A percentile compares a stretch with the other conserved stretches of the same genome.
Conservation (phyloP, 1,140 invertebrate genomes). For the Hypsibius dujardini region DNA sequence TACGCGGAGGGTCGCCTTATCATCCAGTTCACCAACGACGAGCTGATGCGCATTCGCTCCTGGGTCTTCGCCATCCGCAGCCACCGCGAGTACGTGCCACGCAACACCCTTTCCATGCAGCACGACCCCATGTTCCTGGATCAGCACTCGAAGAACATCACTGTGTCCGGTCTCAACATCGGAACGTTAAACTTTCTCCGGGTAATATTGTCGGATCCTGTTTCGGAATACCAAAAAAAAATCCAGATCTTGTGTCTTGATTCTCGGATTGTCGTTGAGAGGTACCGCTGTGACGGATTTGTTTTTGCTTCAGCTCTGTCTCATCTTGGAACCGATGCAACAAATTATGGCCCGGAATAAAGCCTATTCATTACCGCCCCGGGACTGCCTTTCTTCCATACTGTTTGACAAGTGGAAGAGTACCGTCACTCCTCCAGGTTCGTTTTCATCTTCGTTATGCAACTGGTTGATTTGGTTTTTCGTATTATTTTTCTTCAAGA, state of each 20-base stretch:
- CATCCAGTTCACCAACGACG: slow-evolving; percentile 93
- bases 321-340: slow-evolving; percentile 97
- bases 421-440: slow-evolving; percentile 54
- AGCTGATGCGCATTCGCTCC: slow-evolving; percentile 93
- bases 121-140: slow-evolving; percentile 75
- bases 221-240: no score
- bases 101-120: slow-evolving; percentile 39
- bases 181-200: slow-evolving; percentile 87
- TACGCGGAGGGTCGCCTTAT: slow-evolving; percentile 89
- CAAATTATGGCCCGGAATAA: slow-evolving; percentile 96
- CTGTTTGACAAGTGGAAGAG: slow-evolving; percentile 97
- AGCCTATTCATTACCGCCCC: slow-evolving; percentile 78
- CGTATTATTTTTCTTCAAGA: neutral
- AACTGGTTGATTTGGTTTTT: slow-evolving; percentile 14
- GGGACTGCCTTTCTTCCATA: slow-evolving; percentile 91
- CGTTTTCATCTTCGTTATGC: slow-evolving; percentile 37
- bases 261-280: no score
- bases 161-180: slow-evolving; percentile 81
- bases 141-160: slow-evolving; percentile 86
- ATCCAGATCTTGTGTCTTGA: no score
- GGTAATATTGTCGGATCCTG: slow-evolving; percentile 41
- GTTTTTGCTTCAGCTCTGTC: slow-evolving; percentile 58
- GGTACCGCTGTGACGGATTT: neutral
- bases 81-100: slow-evolving; percentile 78
- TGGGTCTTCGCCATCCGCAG: slow-evolving; percentile 88